phyloP scores from a whole-genome alignment of 2,113 vertebrate genomes.

The Scytalopus superciliaris region DNA sequence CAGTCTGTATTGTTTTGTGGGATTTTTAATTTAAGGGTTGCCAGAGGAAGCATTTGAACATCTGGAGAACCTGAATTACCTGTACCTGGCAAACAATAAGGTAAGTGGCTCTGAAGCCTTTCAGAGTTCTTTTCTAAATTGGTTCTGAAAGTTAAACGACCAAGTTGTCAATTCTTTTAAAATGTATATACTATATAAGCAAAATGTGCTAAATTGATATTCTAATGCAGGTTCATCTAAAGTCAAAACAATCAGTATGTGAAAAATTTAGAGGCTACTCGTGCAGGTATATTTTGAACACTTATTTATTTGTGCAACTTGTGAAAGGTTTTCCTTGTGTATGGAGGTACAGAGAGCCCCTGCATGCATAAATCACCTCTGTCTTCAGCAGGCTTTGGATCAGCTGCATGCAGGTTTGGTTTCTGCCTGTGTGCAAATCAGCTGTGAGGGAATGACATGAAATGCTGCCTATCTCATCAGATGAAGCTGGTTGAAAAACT shows the following conservation, averaged over 20 bases:
- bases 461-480: not conserved
- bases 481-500: not conserved
- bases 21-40: constrained; percentile 75
- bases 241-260: not conserved
- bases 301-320: not conserved
- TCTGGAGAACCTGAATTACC: constrained; percentile 90
- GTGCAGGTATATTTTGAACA: not conserved
- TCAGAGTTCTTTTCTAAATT: not conserved
- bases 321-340: not conserved
- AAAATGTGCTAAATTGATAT: not conserved
- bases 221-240: not conserved
- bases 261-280: not conserved
- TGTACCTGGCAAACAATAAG: constrained; percentile 97
- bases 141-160: not conserved
- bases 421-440: not conserved
- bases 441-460: not conserved
- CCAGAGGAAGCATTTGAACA: constrained; percentile 92
- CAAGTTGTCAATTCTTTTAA: not conserved
- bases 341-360: not conserved
- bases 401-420: not conserved
- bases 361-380: not conserved
- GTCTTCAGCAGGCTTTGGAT: not conserved
- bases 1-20: not conserved
- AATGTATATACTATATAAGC: not conserved
- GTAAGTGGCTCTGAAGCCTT: constrained; percentile 71